Evolutionary conservation across 92 coral and sea anemone species (phyloP), one percentile per base, ranked within the genome.

Genomic region (Phenganax subtilis): DNA sequence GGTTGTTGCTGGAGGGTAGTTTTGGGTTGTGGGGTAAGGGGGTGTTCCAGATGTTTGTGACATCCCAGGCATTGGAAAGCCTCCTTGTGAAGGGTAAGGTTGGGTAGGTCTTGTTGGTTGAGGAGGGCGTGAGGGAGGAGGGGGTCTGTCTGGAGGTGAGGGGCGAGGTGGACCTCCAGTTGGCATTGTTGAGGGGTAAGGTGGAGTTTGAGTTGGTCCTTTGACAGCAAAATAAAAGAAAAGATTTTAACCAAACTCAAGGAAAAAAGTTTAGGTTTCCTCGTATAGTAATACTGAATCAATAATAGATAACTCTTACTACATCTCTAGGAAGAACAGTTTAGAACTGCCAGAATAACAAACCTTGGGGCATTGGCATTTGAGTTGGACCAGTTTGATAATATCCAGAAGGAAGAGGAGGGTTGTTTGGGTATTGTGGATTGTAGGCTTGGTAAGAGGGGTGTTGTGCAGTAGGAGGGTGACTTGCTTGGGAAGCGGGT

Each of bases 341-440:
- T 37, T 37, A 37, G 47, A 1, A 37, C 47, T 20, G 9, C 6
- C 16, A 7, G 8, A 11, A 31, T 4, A 17, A 9, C 80, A 14
- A 17, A 76, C 82, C 82, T 78, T 78, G 82, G 12, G 82, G 84
- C 94, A 57, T 68, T 77, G 92, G 93, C 93, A 91, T 89, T 6
- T 74, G 87, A 29, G 82, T 59, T 10, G 86, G 83, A 15, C 90
- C 88, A 11, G 85, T 82, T 17, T 87, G 56, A 57, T 93, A 92
- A 86, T 91, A 93, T 51, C 92, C 90, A 29, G 88, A 65, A 53
- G 80, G 77, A 20, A 69, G 83, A 51, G 84, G 70, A 55, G 89
- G 71, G 54, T 84, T 86, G 28, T 90, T 84, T 25, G 92, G 88
- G 60, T 83, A 83, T 9, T 71, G 89, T 10, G 87, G 82, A 15